Evolutionary conservation across 2,797 vertebrate genomes (phyloP), one percentile per base, ranked within the genome.

Genomic region (Podargus strigoides): DNA sequence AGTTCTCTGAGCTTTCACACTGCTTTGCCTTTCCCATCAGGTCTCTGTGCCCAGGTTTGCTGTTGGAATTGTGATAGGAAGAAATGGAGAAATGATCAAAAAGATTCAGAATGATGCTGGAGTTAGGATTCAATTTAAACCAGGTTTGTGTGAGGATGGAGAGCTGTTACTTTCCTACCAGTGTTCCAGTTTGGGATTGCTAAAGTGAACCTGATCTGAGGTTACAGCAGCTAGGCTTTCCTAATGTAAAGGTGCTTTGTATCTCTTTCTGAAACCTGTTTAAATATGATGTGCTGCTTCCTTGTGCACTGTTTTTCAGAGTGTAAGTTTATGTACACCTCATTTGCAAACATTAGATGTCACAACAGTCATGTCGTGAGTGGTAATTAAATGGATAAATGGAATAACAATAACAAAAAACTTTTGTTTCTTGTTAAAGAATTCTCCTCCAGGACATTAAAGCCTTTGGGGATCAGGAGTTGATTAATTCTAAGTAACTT

Each of bases 31-130:
- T 95, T 95, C 81, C 90, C 78, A 89, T 80, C 97, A 99, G 99
- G 99, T 99, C 84, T 98, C 98, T 32, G 99, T 99, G 85, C 99
- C 99, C 83, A 98, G 99, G 95, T 99, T 99, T 96, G 99, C 99
- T 13, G 99, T 99, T 69, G 99, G 99, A 55, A 99, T 99, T 84
- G 99, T 99, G 85, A 99, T 99, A 76, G 99, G 99, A 97, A 98
- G 99, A 97, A 99, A 99, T 5, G 99, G 99, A 34, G 99, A 99
- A 93, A 99, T 99, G 99, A 99, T 99, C 95, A 99, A 99, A 97
- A 99, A 99, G 98, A 99, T 99, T 97, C 99, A 99, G 97, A 99
- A 98, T 18, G 99, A 99, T 87, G 99, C 99, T 12, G 99, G 99
- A 15, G 99, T 99, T 97, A 98, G 99, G 98, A 99, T 99, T 97